Percentiles rank a stretch among this genome's conserved stretches.
Evolutionary conservation across 1,140 invertebrate genomes (phyloP).

Genomic region (Euschistus heros): DNA sequence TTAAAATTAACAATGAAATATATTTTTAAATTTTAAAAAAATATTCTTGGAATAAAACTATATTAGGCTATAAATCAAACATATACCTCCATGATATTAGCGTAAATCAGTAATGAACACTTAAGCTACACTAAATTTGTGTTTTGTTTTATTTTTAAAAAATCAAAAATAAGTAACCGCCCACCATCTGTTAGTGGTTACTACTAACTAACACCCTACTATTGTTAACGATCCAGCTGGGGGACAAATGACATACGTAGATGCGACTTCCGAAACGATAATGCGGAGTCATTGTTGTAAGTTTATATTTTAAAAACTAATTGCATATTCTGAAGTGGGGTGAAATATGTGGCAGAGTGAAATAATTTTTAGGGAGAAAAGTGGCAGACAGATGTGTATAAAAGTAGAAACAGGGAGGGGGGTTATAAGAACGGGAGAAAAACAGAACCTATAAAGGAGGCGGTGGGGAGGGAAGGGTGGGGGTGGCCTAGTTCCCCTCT

Average conservation of each 20-base stretch:
- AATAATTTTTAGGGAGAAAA: background rate
- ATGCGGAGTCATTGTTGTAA: too few species aligned
- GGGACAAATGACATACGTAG: too few species aligned
- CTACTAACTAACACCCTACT: too few species aligned
- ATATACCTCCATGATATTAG: constrained; percentile 8
- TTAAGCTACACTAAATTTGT: constrained; percentile 11
- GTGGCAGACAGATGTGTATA: background rate
- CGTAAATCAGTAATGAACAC: constrained; percentile 25
- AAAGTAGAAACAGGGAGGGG: background rate
- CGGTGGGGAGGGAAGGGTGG: background rate
- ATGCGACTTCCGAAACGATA: too few species aligned
- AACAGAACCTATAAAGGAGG: background rate
- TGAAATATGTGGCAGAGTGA: background rate
- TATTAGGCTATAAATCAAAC: background rate
- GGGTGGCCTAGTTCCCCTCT: background rate
- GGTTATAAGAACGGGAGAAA: background rate
- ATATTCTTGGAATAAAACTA: too few species aligned
- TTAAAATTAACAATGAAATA: too few species aligned
- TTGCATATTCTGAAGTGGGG: background rate
- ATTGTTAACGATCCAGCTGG: too few species aligned
- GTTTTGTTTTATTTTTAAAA: too few species aligned
- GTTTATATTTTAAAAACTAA: too few species aligned
- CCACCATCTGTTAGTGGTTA: too few species aligned
- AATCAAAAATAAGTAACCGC: too few species aligned
- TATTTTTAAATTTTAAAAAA: too few species aligned